Conservation (phyloP, 2,888 invertebrate genomes). For the Phrixothrix hirtus region DNA sequence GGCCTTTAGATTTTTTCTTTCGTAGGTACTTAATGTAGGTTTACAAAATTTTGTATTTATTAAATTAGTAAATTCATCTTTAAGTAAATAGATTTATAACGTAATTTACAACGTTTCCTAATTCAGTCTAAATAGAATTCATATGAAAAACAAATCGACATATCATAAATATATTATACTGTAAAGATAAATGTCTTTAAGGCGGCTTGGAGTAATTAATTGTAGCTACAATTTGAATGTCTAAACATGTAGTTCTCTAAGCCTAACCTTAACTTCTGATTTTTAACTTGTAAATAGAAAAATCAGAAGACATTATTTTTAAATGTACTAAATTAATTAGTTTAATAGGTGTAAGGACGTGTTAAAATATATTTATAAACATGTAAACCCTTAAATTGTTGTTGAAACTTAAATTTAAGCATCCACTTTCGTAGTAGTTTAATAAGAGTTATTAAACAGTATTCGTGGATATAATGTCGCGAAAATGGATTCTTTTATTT, state of each 20-base stretch:
- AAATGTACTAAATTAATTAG: conserved; percentile 27
- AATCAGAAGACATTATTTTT: conserved; percentile 28
- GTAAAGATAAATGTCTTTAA: conserved; percentile 33
- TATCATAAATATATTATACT: conserved; percentile 47
- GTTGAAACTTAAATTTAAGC: neutral
- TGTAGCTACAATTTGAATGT: conserved; percentile 3
- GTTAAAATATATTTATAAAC: conserved; percentile 14
- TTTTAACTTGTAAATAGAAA: conserved; percentile 14
- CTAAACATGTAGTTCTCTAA: conserved; percentile 1
- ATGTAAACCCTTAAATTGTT: neutral
- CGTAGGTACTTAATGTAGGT: conserved; percentile 1
- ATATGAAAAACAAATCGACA: conserved; percentile 50
- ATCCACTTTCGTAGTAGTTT: neutral
- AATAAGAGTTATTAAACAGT: too few species aligned
- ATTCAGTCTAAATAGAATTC: conserved; percentile 19
- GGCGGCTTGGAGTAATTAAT: conserved; percentile 4
- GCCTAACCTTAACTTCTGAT: conserved; percentile 15
- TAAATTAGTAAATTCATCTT: conserved; percentile 1
- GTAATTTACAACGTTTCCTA: neutral
- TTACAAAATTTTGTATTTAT: neutral
- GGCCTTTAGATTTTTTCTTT: conserved; percentile 14
- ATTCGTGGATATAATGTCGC: neutral
- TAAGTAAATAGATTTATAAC: too few species aligned
- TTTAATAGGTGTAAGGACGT: conserved; percentile 18
- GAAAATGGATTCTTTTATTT: neutral